Conservation (phyloP, 2,888 invertebrate genomes). For the Dicyrtoma fusca region DNA sequence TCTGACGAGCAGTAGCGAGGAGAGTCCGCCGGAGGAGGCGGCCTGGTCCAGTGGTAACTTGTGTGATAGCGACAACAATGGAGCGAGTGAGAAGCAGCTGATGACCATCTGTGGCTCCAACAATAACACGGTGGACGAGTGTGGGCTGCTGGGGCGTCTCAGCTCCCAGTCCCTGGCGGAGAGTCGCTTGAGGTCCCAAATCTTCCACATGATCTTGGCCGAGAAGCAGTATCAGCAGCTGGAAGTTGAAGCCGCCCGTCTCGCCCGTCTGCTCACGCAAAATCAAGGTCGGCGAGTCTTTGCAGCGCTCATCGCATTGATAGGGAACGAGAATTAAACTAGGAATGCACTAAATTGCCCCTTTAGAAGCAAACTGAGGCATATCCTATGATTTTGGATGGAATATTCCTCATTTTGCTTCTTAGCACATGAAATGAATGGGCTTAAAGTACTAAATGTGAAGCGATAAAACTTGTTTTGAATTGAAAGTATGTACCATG, state of each 20-base stretch:
- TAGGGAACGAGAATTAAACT: too few relatives aligned
- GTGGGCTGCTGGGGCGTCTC: not conserved
- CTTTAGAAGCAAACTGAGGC: too few relatives aligned
- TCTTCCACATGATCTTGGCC: constrained; percentile 17
- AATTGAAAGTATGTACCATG: too few relatives aligned
- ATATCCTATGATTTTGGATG: too few relatives aligned
- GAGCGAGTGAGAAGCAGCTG: constrained; percentile 9
- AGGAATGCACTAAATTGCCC: too few relatives aligned
- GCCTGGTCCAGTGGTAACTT: constrained; percentile 4
- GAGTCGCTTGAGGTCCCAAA: constrained; percentile 13
- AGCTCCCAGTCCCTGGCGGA: not conserved
- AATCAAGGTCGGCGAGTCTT: constrained; percentile 27
- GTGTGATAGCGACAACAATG: constrained; percentile 8
- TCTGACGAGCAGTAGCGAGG: constrained; percentile 19
- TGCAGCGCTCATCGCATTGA: too few relatives aligned
- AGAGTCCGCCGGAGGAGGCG: not conserved
- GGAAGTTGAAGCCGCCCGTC: constrained; percentile 41
- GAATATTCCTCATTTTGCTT: too few relatives aligned
- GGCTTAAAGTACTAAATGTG: too few relatives aligned
- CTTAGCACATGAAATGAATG: too few relatives aligned
- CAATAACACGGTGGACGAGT: not conserved
- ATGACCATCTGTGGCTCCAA: not conserved
- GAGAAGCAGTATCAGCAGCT: constrained; percentile 19
- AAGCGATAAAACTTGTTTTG: too few relatives aligned
- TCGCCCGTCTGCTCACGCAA: constrained; percentile 38